These are phyloP conservation scores for Drosophila lowei DNA, from an alignment of 1,140 invertebrate species.

Conservation along the genomic window DNA sequence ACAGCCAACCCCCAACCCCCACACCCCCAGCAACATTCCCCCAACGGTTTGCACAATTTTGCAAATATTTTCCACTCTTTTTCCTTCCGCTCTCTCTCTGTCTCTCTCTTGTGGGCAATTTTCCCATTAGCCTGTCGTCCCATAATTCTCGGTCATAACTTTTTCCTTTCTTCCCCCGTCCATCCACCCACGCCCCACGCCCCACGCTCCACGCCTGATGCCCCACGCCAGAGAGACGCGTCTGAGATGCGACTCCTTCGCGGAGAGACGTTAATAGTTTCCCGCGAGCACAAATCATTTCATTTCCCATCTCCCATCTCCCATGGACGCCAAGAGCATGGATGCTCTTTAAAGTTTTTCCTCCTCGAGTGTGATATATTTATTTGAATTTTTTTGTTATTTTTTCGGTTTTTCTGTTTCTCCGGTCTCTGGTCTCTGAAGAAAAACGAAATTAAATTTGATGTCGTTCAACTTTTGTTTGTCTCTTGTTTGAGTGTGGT, in stretches of 20 bases:
- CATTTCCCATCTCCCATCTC: conserved; percentile 24
- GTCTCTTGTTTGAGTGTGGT: conserved; percentile 36
- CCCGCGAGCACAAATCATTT: conserved; percentile 51
- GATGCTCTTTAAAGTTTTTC: conserved; percentile 40
- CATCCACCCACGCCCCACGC: background rate
- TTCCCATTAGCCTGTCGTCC: conserved; percentile 65
- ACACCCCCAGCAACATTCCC: background rate
- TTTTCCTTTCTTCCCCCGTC: conserved; percentile 25
- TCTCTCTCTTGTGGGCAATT: conserved; percentile 16
- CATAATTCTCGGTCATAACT: conserved; percentile 65
- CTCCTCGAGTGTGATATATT: conserved; percentile 49
- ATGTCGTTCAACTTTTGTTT: conserved; percentile 70
- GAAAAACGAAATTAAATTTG: conserved; percentile 50
- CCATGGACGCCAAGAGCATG: background rate
- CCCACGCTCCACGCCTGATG: conserved; percentile 21
- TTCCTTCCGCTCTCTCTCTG: too few relatives aligned
- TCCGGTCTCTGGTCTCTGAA: conserved; percentile 9
- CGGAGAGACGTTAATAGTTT: conserved; percentile 66
- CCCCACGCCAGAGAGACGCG: too few relatives aligned
- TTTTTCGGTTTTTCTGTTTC: conserved; percentile 3
- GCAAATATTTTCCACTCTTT: conserved; percentile 24
- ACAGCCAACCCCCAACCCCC: too few relatives aligned
- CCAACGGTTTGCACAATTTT: conserved; percentile 54
- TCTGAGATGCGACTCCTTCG: conserved; percentile 39
- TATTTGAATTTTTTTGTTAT: conserved; percentile 70